Evolutionary conservation across 2,888 invertebrate species (phyloP), one percentile per base, ranked within the genome.

Genomic region (Furcula furcula): DNA sequence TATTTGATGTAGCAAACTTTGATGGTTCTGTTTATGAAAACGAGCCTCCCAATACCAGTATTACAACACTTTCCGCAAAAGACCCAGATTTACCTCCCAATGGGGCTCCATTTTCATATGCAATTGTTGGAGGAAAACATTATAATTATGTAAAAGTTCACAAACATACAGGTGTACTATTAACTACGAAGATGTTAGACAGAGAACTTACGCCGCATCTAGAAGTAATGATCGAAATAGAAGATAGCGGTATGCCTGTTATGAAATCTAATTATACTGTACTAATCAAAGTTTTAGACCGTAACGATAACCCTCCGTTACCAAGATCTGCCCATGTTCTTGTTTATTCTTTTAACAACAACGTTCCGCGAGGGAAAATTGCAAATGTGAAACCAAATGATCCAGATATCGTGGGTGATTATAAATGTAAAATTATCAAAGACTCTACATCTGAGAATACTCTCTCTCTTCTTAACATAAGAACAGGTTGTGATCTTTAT

Each of bases 321-420:
- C 91, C 97, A 11, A 91, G 98, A 60, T 94, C 94, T 6, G 95
- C 95, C 0, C 95, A 95, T 60, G 91, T 97, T 11, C 82, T 95
- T 30, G 93, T 97, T 1, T 93, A 94, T 64, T 90, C 94, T 0
- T 94, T 95, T 61, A 94, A 96, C 61, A 93, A 93, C 34, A 90
- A 91, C 42, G 92, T 94, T 58, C 94, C 96, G 0, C 71, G 91
- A 12, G 95, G 95, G n/a, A 94, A 94, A 79, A 94, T 98, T 46
- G 98, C 97, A 4, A 93, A 97, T 75, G 95, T 98, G 0, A 95
- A 94, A 77, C 98, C 98, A 0, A 94, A 96, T 65, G 98, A 98
- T 85, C 93, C 94, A 0, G 98, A 98, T 73, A 91, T 92, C n/a
- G 92, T 93, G 31, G 98, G 98, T 2, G 94, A 96, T 63, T 98